Evolutionary conservation across 2,888 invertebrate species (phyloP), one percentile per base, ranked within the genome.

Genomic region (Ethmia dodecea): DNA sequence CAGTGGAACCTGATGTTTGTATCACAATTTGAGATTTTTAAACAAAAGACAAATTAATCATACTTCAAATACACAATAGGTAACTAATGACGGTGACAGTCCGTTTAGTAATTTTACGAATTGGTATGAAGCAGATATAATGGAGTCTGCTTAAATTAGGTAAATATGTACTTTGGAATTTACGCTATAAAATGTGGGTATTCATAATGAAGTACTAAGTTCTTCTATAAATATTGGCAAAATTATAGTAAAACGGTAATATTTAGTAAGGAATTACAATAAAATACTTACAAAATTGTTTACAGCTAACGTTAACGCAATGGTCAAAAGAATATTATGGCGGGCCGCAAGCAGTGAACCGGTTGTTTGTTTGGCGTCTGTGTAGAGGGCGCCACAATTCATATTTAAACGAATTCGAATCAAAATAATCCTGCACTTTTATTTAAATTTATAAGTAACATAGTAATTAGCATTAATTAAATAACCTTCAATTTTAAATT

Each of bases 301-400:
- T 80, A 84, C 78, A 66, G 76, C 71, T 55, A 71, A 65, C 68
- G 67, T 45, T 67, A 68, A 43, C 60, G 65, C 65, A 62, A 67
- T 61, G 57, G 60, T 61, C 57, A 65, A 63, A 67, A 63, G 67
- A 70, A 61, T 59, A 76, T 78, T 78, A 81, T 80, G 80, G 80
- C 81, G 80, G 68, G 67, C 54, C 63, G 55, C 52, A 53, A 61
- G 60, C 22, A n/a, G 57, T 60, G 60, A 65, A 49, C 50, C 49
- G 57, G 33, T 35, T 34, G 62, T 63, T 66, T 60, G 49, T 58
- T 60, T 68, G 75, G 86, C 86, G 86, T 86, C 86, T 52, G 53
- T 84, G 67, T 69, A 86, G 84, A 77, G 83, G 83, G 83, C 83
- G 83, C 77, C 57, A 46, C 45, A n/a, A n/a, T n/a, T n/a, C n/a